phyloP scores from a whole-genome alignment of 1,140 invertebrate species.

The Paraescarpia echinospica region DNA sequence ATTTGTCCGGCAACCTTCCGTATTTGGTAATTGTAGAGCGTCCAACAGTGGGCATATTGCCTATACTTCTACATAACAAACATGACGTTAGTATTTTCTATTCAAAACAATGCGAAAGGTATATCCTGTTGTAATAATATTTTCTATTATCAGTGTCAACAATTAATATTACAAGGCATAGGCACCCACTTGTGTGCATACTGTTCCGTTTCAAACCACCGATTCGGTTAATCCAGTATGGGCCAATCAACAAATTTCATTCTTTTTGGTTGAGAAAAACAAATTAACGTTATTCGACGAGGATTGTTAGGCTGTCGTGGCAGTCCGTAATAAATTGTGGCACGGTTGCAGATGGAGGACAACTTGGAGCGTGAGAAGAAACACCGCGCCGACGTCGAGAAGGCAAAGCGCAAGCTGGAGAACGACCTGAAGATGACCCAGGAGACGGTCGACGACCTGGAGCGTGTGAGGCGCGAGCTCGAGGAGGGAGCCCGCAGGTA shows the following conservation, averaged over 20 bases:
- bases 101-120: background rate
- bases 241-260: too few species aligned
- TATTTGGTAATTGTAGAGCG: background rate
- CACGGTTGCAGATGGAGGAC: slow-evolving; percentile 72
- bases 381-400: slow-evolving; percentile 95
- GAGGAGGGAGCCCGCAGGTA: slow-evolving; percentile 67
- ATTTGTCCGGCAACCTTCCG: background rate
- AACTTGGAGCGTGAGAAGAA: slow-evolving; percentile 98
- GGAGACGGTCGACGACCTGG: slow-evolving; percentile 94
- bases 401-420: slow-evolving; percentile 88
- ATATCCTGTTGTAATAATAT: background rate
- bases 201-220: too few species aligned
- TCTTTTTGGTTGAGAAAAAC: too few species aligned
- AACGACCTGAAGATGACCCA: slow-evolving; percentile 98
- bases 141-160: too few species aligned
- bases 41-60: background rate
- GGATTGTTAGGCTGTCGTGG: background rate
- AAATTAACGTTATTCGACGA: background rate
- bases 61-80: background rate
- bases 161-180: too few species aligned
- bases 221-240: too few species aligned
- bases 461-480: slow-evolving; percentile 96
- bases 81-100: background rate
- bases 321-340: background rate
- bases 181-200: too few species aligned